Conservation (phyloP, 2,113 vertebrate species). For the Alaudala cheleensis region DNA sequence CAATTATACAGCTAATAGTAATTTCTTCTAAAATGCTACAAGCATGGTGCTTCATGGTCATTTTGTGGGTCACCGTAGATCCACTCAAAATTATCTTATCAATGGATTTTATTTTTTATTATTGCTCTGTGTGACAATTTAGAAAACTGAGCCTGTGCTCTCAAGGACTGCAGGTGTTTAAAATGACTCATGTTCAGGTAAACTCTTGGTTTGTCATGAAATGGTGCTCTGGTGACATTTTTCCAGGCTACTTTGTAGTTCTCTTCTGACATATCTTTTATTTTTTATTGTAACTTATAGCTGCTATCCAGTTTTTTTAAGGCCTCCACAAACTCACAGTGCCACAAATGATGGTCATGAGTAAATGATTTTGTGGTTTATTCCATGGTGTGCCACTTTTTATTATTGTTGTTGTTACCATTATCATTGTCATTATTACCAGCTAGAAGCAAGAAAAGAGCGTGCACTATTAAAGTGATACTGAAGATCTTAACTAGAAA, state of each 20-base stretch:
- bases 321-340: neutral
- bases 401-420: neutral
- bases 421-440: neutral
- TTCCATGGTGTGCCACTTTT: neutral
- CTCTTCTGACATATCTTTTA: neutral
- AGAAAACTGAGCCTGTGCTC: neutral
- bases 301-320: neutral
- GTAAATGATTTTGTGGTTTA: neutral
- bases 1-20: neutral
- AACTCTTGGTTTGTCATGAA: neutral
- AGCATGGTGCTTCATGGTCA: neutral
- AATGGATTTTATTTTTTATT: neutral
- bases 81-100: neutral
- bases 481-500: neutral
- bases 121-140: neutral
- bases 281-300: neutral
- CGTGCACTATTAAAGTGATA: neutral
- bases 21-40: neutral
- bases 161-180: accelerated
- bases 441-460: neutral
- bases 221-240: neutral
- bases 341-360: neutral
- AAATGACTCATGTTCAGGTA: neutral
- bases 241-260: neutral
- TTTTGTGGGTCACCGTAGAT: neutral